Conservation (phyloP, 2,888 invertebrate species). For the Sinohyriopsis cumingii region DNA sequence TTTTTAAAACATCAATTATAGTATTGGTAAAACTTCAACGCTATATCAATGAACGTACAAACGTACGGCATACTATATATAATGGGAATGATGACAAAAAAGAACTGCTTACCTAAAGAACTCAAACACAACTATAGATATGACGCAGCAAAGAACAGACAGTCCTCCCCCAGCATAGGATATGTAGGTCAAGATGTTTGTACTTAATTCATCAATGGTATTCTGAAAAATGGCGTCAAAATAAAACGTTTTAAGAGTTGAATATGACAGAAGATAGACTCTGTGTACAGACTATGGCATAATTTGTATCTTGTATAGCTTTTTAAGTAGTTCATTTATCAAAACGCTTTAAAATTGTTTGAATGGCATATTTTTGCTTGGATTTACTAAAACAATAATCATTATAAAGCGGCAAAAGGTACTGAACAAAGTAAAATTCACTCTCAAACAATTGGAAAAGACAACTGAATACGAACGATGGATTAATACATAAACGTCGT, state of each 20-base stretch:
- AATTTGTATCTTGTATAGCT: too few species aligned
- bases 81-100: background rate
- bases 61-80: too few species aligned
- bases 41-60: too few species aligned
- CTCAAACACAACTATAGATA: constrained; percentile 54
- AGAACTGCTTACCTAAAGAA: constrained; percentile 52
- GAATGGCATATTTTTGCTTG: background rate
- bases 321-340: too few species aligned
- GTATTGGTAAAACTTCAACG: background rate
- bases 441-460: too few species aligned
- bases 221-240: constrained; percentile 29
- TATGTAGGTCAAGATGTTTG: constrained; percentile 54
- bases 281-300: background rate
- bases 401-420: too few species aligned
- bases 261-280: background rate
- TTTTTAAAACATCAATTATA: background rate
- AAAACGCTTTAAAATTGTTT: background rate
- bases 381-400: too few species aligned
- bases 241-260: background rate
- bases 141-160: constrained; percentile 58
- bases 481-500: too few species aligned
- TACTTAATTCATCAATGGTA: constrained; percentile 42
- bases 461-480: too few species aligned
- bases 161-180: constrained; percentile 61
- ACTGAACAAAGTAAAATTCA: too few species aligned